Base-by-base conservation (phyloP, 2,113 vertebrate genomes). In the Megaceryle maxima region DNA sequence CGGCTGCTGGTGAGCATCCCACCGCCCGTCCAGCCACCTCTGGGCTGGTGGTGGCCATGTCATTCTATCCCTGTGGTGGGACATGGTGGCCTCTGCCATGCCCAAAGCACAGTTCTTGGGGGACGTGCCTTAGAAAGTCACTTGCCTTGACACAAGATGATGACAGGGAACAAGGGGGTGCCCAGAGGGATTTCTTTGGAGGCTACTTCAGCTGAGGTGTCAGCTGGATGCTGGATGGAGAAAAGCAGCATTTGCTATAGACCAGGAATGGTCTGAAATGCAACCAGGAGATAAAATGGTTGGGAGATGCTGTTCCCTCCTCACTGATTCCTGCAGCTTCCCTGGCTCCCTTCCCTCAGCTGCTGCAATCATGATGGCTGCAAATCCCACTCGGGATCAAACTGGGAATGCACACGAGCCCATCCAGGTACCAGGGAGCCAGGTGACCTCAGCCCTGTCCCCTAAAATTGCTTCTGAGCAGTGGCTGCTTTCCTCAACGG, bases 1-100 rank as follows among this genome's bases (percentile, higher is more conserved):
- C 97, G 99, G 81, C 98, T 99, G 59, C 95, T 99, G 99, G 99
- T 99, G 96, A 98, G 97, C 87, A 19, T 53, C 73, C 35, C 60
- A 29, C 35, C 1, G 1, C 55, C 57, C 8, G 0, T 20, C 19
- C 31, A 26, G 41, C 83, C 68, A 6, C 17, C 5, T 16, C 77
- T 64, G 66, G 44, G 75, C 22, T 5, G 1, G 21, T 20, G 70
- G 25, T 46, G 83, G 78, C 7, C 2, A 1, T 51, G 83, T 60
- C 59, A 60, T 26, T 44, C 35, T 10, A 3, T 39, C n/a, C 39
- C 39, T 11, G 0, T 3, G 13, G 16, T 19, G 74, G 68, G 10
- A 46, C 33, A 3, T 0, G 0, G 4, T 28, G 16, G 53, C 37
- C 53, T 37, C 55, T 66, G 44, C 73, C 28, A 2, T 10, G 20